These are phyloP conservation scores for Excalfactoria chinensis DNA, from an alignment of 2,113 vertebrate genomes.

Conservation along the genomic window DNA sequence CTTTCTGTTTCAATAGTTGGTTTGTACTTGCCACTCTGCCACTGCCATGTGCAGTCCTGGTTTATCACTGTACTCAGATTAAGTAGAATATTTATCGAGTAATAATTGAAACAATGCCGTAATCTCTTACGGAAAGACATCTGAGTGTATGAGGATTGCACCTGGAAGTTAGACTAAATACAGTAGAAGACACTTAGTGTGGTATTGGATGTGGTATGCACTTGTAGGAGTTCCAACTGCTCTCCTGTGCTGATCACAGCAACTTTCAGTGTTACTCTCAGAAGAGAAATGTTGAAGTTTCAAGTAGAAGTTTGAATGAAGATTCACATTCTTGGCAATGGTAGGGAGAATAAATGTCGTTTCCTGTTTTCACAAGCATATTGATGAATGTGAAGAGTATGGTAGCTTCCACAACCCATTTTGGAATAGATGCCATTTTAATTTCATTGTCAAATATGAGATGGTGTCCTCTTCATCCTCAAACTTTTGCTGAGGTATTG, in stretches of 20 bases:
- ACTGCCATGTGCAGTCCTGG: neutral
- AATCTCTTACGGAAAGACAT: neutral
- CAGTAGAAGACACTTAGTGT: neutral
- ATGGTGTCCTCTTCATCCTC: fast-evolving
- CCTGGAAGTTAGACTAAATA: neutral
- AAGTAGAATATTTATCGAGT: neutral
- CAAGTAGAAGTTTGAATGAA: neutral
- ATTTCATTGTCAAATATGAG: neutral
- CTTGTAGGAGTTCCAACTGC: neutral
- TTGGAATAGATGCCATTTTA: neutral
- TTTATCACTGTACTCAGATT: neutral
- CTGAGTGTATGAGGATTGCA: neutral
- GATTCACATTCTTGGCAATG: neutral
- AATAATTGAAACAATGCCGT: neutral
- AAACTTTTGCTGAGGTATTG: neutral
- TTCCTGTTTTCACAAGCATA: neutral
- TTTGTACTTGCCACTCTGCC: neutral
- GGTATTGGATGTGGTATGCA: neutral
- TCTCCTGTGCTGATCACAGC: neutral
- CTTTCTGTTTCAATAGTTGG: neutral
- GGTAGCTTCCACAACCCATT: neutral
- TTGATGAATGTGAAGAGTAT: neutral
- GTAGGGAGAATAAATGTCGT: neutral
- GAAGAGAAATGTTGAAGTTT: neutral
- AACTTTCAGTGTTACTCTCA: neutral